A percentile compares a stretch with the other conserved stretches of the same genome.
Evolutionary conservation across 1,140 invertebrate species (phyloP).

Genomic region (Elysia chlorotica): DNA sequence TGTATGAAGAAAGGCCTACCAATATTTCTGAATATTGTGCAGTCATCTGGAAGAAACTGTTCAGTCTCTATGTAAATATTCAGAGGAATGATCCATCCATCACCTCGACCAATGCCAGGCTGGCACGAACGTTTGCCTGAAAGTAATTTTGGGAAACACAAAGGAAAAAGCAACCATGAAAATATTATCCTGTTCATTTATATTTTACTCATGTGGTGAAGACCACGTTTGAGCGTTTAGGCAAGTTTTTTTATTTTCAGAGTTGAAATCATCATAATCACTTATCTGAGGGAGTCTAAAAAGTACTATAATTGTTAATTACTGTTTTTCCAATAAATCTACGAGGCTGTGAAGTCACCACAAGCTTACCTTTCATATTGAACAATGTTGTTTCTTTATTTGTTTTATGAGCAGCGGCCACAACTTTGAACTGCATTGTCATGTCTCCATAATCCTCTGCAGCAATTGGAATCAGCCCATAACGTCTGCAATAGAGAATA

Average conservation of each 20-base stretch:
- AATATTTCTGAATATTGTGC: constrained; percentile 65
- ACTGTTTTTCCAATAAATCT: too few species aligned
- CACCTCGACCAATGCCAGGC: constrained; percentile 87
- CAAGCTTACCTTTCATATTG: constrained; percentile 62
- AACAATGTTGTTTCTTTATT: constrained; percentile 56
- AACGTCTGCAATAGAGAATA: constrained; percentile 44
- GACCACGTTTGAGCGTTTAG: too few species aligned
- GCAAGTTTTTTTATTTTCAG: too few species aligned
- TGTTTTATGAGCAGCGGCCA: constrained; percentile 57
- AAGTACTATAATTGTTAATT: too few species aligned
- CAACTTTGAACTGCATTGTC: constrained; percentile 55
- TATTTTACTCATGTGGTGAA: too few species aligned
- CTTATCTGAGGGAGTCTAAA: too few species aligned
- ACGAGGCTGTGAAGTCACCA: too few species aligned
- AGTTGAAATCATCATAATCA: too few species aligned
- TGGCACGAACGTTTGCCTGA: constrained; percentile 76
- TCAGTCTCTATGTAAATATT: constrained; percentile 91
- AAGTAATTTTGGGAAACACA: too few species aligned
- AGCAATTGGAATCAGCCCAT: constrained; percentile 59
- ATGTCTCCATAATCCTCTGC: constrained; percentile 62
- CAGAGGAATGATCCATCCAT: constrained; percentile 94
- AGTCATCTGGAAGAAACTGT: constrained; percentile 90
- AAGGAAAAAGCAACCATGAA: too few species aligned
- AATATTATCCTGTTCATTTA: too few species aligned
- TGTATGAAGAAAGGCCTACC: constrained; percentile 30